Percentiles rank a stretch among this genome's conserved stretches.
Evolutionary conservation across 2,797 vertebrate genomes (phyloP).

Genomic region (Limosa lapponica): DNA sequence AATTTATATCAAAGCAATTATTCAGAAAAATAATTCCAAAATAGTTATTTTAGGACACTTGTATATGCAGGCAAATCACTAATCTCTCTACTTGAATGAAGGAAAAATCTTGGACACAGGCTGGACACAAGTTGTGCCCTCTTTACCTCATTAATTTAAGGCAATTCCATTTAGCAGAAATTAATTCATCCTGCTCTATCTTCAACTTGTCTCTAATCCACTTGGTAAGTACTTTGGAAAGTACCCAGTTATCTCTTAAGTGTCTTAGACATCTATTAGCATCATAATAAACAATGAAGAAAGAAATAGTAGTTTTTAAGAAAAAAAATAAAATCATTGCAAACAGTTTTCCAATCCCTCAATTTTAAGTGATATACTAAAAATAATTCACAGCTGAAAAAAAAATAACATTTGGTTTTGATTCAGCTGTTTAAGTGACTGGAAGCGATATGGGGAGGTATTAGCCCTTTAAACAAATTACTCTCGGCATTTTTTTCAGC

Average conservation of each 20-base stretch:
- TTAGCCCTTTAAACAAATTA: slow-evolving; percentile 2
- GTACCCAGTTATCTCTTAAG: neutral
- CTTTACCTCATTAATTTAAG: neutral
- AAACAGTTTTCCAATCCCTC: neutral
- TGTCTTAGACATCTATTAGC: neutral
- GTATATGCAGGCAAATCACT: neutral
- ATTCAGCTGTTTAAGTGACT: slow-evolving; percentile 17
- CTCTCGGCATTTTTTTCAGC: neutral
- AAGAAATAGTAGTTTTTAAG: neutral
- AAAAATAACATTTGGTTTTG: neutral
- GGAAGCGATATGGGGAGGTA: neutral
- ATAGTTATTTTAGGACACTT: neutral
- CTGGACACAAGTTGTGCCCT: neutral
- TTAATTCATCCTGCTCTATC: neutral
- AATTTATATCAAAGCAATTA: neutral
- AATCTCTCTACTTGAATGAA: neutral
- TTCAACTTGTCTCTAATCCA: neutral
- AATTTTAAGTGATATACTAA: neutral
- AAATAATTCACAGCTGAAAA: neutral
- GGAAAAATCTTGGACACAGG: neutral
- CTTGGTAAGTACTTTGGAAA: neutral
- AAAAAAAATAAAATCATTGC: neutral
- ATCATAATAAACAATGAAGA: neutral
- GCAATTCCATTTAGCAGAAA: neutral
- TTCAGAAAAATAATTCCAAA: neutral